A percentile compares a stretch with the other conserved stretches of the same genome.
These are phyloP conservation scores for Nothoprocta perdicaria DNA, from an alignment of 2,113 vertebrate species.

Conservation along the genomic window DNA sequence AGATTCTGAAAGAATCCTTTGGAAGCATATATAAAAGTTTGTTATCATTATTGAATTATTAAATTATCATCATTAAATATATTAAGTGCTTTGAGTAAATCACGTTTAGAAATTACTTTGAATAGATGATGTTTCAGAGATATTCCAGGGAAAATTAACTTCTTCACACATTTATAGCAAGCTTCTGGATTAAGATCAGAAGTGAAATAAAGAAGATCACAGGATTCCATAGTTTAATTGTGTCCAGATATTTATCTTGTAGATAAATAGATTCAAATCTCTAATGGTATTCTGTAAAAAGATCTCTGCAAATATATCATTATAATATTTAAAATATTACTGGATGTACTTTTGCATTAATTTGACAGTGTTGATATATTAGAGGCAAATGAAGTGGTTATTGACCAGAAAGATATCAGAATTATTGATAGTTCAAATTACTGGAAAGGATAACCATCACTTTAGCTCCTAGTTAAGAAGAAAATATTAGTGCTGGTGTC, in stretches of 20 bases:
- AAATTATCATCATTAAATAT: conserved; percentile 40
- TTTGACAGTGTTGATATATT: neutral
- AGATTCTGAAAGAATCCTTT: conserved; percentile 7
- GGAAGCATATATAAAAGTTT: conserved; percentile 26
- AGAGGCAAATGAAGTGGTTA: neutral
- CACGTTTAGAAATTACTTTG: neutral
- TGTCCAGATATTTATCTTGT: conserved; percentile 12
- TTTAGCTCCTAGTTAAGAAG: neutral
- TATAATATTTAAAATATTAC: neutral
- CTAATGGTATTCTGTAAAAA: neutral
- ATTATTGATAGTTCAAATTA: neutral
- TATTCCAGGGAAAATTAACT: neutral
- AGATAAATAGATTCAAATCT: neutral
- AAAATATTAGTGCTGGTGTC: neutral
- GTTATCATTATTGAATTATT: conserved; percentile 3
- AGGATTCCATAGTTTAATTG: conserved; percentile 12
- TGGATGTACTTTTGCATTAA: neutral
- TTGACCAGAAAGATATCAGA: neutral
- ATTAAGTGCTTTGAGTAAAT: conserved; percentile 23
- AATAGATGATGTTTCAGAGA: conserved; percentile 1
- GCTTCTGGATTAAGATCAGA: conserved; percentile 35
- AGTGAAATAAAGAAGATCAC: conserved; percentile 26
- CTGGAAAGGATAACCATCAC: neutral
- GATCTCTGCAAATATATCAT: neutral
- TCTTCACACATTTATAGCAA: neutral